phyloP scores from a whole-genome alignment of 1,140 invertebrate genomes.

The Heliconius melpomene region DNA sequence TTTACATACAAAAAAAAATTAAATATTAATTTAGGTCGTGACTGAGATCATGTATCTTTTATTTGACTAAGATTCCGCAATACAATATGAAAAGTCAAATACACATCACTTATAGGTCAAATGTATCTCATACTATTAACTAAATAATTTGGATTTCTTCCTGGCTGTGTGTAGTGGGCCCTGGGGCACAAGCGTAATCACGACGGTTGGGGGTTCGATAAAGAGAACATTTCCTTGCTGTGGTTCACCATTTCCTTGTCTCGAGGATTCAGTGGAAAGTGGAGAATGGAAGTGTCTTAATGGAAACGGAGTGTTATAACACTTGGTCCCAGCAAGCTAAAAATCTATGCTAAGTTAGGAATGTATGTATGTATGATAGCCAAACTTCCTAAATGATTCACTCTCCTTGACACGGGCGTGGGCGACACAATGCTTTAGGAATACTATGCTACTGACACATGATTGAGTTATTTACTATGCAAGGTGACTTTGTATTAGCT shows the following conservation, averaged over 20 bases:
- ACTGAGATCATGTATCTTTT: not conserved
- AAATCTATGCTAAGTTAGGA: not conserved
- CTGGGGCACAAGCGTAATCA: too few species aligned
- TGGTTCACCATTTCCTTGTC: too few species aligned
- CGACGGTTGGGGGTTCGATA: too few species aligned
- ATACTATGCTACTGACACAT: slow-evolving; percentile 37
- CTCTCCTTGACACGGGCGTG: slow-evolving; percentile 54
- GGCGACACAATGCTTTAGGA: slow-evolving; percentile 51
- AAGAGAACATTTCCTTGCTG: too few species aligned
- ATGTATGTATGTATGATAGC: slow-evolving; percentile 11
- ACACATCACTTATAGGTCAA: slow-evolving; percentile 3
- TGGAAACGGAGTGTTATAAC: not conserved
- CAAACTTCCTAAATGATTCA: slow-evolving; percentile 49
- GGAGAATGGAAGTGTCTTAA: too few species aligned
- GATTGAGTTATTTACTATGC: slow-evolving; percentile 35
- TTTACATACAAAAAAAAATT: not conserved
- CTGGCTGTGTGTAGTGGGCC: not conserved
- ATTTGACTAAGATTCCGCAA: not conserved
- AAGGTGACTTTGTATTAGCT: slow-evolving; percentile 11
- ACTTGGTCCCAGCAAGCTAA: not conserved
- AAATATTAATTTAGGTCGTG: not conserved
- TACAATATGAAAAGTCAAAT: slow-evolving; percentile 3
- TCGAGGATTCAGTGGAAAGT: too few species aligned
- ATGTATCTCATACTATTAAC: not conserved
- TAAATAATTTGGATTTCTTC: not conserved